Base-by-base conservation (phyloP, 1,140 invertebrate genomes). In the Leptinotarsa texana region DNA sequence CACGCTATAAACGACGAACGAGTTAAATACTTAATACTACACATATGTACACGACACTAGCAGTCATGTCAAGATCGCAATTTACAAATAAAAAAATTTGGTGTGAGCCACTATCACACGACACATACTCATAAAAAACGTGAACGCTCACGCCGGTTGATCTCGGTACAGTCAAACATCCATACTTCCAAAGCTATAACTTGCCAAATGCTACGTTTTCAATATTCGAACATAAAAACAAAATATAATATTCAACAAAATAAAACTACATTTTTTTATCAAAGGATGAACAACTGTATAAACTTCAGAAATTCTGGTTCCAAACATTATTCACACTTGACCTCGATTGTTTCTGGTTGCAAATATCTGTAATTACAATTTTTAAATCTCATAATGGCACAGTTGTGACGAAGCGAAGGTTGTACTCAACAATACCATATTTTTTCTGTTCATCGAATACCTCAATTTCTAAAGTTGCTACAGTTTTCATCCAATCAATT, bases 11-110 rank as follows among this genome's bases (percentile, higher is more conserved):
- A 84, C 80, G 82, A 84, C 78, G 80, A 84, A 84, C 82, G 82
- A 81, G 78, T 80, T 82, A 81, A 81, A 84, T 83, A 83, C 81
- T 83, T 83, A 83, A 83, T 80, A 81, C 83, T 84, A 84, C 80
- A 77, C 74, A 82, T 82, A 82, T 81, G 77, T 82, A 83, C 80
- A 81, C 77, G 80, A 83, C 81, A 83, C 80, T 81, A 81, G 80
- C 81, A 83, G 82, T 80, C 80, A 81, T 82, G 80, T 80, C 69
- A 77, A 81, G 77, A 68, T 74, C 73, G 63, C 47, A 61, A 74
- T 74, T 48, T 61, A 74, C 17, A 74, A 73, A 73, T 51, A 48
- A 68, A 74, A 21, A 63, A 73, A 79, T 74, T 78, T 74, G 74
- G 72, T 71, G 22, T n/a, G 49, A 61, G 69, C 42, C 69, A 70